Evolutionary conservation across 2,113 vertebrate genomes (phyloP).

Genomic region (Crotophaga sulcirostris): DNA sequence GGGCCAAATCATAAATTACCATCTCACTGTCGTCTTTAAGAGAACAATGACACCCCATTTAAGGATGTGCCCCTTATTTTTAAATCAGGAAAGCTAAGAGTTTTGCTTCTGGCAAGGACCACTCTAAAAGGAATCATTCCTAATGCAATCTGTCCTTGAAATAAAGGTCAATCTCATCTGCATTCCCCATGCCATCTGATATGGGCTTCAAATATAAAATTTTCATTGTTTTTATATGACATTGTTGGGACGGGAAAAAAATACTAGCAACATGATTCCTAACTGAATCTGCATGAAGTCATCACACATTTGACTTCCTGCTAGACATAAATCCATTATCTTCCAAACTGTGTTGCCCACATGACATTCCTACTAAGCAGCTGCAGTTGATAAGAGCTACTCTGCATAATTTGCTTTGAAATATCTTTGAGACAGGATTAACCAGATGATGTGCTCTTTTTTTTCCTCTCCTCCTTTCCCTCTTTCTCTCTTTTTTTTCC

Average conservation of each 20-base stretch:
- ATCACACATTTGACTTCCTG: conserved; percentile 70
- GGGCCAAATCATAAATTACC: conserved; percentile 27
- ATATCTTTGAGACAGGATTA: conserved; percentile 46
- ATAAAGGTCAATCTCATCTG: conserved; percentile 64
- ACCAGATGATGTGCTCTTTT: background rate
- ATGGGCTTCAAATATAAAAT: conserved; percentile 46
- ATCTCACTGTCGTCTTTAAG: background rate
- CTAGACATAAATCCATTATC: conserved; percentile 68
- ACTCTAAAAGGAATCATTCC: conserved; percentile 43
- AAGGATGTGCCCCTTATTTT: conserved; percentile 2
- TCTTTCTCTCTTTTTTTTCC: background rate
- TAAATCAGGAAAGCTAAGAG: conserved; percentile 51
- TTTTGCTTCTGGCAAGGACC: conserved; percentile 37
- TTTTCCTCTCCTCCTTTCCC: background rate
- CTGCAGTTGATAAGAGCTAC: conserved; percentile 65
- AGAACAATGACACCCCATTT: background rate
- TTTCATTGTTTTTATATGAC: conserved; percentile 56
- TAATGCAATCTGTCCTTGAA: conserved; percentile 66
- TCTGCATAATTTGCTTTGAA: conserved; percentile 62
- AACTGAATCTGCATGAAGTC: conserved; percentile 66
- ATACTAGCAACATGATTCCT: conserved; percentile 62
- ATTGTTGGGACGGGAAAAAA: conserved; percentile 26
- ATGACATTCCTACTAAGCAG: conserved; percentile 65
- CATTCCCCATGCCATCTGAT: background rate
- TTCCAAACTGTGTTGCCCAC: conserved; percentile 44